Percentiles rank a stretch among this genome's conserved stretches.
Evolutionary conservation across 2,113 vertebrate genomes (phyloP).

Genomic region (Channa maculata): DNA sequence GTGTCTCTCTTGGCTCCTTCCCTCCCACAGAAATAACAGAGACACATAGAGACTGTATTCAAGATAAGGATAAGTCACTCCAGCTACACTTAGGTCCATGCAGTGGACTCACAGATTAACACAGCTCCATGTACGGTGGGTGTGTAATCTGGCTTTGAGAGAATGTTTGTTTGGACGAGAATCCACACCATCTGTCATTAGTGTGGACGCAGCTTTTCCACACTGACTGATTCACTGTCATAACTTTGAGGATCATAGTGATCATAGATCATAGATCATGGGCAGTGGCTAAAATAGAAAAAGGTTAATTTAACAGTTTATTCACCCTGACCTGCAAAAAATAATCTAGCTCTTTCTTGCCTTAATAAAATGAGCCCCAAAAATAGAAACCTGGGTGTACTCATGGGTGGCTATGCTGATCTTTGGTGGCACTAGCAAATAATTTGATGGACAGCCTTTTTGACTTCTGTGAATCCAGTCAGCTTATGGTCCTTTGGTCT

Average conservation of each 20-base stretch:
- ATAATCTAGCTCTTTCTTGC: no score
- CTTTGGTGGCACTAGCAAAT: no score
- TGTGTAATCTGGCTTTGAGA: slow-evolving; percentile 40
- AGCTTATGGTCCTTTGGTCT: no score
- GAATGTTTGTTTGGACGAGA: slow-evolving; percentile 52
- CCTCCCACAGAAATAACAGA: slow-evolving; percentile 77
- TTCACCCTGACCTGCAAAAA: no score
- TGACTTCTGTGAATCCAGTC: no score
- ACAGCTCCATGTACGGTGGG: slow-evolving; percentile 43
- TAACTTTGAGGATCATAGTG: slow-evolving; percentile 12
- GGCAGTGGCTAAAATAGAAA: no score
- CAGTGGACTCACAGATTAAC: slow-evolving; percentile 59
- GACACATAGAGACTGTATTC: slow-evolving; percentile 72
- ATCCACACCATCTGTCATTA: slow-evolving; percentile 32
- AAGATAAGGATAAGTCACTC: slow-evolving; percentile 57
- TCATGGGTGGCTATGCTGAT: no score
- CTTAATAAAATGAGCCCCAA: no score
- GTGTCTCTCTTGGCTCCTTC: slow-evolving; percentile 46
- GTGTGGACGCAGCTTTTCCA: slow-evolving; percentile 18
- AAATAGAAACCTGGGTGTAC: no score
- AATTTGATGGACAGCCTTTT: no score
- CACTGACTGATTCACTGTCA: slow-evolving; percentile 8
- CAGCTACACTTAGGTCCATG: slow-evolving; percentile 49
- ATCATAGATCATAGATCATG: not conserved
- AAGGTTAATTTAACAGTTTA: no score